These are phyloP conservation scores for Cancer borealis DNA, from an alignment of 2,888 invertebrate species.

Conservation along the genomic window DNA sequence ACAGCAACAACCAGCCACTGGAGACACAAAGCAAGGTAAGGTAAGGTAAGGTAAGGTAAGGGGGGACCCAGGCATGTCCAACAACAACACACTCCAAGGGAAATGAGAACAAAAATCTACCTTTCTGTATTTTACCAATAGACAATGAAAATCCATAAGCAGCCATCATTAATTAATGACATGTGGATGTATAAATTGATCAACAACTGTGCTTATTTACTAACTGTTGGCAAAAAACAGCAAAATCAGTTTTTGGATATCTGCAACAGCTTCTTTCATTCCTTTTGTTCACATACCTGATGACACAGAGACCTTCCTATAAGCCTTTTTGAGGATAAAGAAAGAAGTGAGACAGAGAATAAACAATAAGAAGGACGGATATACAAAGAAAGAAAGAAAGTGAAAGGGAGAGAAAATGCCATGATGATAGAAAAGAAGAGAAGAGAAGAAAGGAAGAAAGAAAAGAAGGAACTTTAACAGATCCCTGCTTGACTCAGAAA, in stretches of 20 bases:
- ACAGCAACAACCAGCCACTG: constrained; percentile 37
- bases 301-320: not conserved
- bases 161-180: not conserved
- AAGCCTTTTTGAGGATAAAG: not conserved
- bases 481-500: not conserved
- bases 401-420: not conserved
- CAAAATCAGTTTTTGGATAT: not conserved
- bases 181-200: not conserved
- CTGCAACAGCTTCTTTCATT: constrained; percentile 14
- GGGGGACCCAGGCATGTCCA: not conserved
- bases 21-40: not conserved
- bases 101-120: not conserved
- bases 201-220: not conserved
- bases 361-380: not conserved
- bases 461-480: not conserved
- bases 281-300: not conserved
- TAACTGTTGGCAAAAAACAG: constrained; percentile 5
- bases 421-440: not conserved
- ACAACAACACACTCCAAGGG: not conserved
- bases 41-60: not conserved
- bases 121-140: constrained; percentile 3
- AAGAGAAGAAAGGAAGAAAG: not conserved
- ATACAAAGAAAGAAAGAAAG: not conserved
- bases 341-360: not conserved
- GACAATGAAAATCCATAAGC: not conserved